Base-by-base conservation (phyloP, 1,140 invertebrate genomes). In the Drosophila nikananu region DNA sequence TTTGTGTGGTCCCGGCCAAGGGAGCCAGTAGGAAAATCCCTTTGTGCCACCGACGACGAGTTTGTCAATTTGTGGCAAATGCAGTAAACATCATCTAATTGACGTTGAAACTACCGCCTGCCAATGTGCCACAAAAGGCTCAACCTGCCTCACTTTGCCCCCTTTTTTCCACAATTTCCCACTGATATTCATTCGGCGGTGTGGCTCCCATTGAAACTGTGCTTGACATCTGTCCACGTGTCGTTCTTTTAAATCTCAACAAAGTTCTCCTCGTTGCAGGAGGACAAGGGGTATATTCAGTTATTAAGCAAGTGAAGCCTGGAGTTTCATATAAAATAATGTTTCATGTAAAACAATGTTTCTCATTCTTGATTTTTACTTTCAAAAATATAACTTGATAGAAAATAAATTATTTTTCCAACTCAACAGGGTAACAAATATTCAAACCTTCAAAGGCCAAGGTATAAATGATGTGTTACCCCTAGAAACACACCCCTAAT, bases 21-120 rank as follows among this genome's bases (percentile, higher is more conserved):
- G 59, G 30, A 62, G 21, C 27, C 60, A 44, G 60, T 49, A 37
- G 37, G 46, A 67, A 60, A 46, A 32, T 48, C 51, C 66, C 60
- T 74, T 71, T 81, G 78, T 86, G 65, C 52, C 57, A 37, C 70
- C 59, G 76, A 80, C 59, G 76, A 80, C 42, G 67, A 81, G 83
- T 89, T 87, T 84, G 84, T 87, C 84, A 87, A 89, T 89, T 84
- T 87, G 84, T 68, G 74, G 83, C 81, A 84, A 87, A 81, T 89
- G 77, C 86, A 87, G 81, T 81, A 83, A 87, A 89, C 84, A 89
- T 84, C 77, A 87, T 81, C 84, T 87, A 87, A 87, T 87, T 87
- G 84, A 87, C 80, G 80, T 87, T 83, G 77, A 89, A 87, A 83
- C 81, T 87, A 83, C 75, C 79, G 25, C 42, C 49, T 49, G 65